Percentiles rank a stretch among this genome's conserved stretches.
Evolutionary conservation across 2,113 vertebrate genomes (phyloP).

Genomic region (Ginglymostoma cirratum): DNA sequence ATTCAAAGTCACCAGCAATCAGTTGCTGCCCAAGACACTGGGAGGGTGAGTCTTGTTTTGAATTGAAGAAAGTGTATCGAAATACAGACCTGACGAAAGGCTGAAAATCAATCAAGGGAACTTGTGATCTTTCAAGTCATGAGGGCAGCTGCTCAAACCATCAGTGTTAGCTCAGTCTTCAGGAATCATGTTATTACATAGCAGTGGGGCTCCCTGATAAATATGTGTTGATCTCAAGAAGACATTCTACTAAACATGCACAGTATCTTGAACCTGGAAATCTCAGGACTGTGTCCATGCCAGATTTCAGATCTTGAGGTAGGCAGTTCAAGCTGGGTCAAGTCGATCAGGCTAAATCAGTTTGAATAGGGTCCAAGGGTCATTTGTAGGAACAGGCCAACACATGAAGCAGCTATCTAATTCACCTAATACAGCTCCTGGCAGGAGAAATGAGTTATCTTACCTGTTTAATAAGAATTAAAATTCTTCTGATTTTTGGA

Average conservation of each 20-base stretch:
- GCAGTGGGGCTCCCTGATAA: not conserved
- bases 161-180: not conserved
- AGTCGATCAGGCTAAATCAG: no score
- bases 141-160: not conserved
- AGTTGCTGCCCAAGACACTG: not conserved
- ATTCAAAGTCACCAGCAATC: constrained; percentile 12
- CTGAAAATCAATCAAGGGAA: not conserved
- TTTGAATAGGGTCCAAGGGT: no score
- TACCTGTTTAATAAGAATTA: no score
- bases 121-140: not conserved
- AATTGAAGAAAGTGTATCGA: not conserved
- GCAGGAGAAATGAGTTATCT: no score
- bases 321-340: no score
- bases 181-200: not conserved
- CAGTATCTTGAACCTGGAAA: no score
- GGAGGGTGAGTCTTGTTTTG: not conserved
- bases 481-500: no score
- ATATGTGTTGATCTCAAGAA: not conserved
- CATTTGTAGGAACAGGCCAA: no score
- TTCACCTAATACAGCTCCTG: no score
- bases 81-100: not conserved
- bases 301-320: no score
- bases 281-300: no score
- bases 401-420: no score
- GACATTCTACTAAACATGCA: not conserved